Evolutionary conservation across 2,888 invertebrate species (phyloP).

Genomic region (Orchesella flavescens): DNA sequence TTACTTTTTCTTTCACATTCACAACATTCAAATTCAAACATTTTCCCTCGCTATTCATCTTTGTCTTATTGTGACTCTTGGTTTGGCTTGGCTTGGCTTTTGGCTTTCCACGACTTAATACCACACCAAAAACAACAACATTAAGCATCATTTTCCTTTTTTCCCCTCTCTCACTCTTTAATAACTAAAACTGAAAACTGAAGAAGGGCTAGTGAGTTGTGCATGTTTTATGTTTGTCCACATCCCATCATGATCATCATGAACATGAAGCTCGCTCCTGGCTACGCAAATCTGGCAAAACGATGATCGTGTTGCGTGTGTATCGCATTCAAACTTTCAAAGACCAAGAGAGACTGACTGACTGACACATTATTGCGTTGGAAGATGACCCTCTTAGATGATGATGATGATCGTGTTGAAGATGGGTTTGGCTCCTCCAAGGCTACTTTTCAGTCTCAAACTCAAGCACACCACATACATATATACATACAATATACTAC

Average conservation of each 20-base stretch:
- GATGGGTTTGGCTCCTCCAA: conserved; percentile 41
- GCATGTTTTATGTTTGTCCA: neutral
- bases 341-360: neutral
- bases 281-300: neutral
- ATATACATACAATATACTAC: too few relatives aligned
- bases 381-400: conserved; percentile 44
- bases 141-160: conserved; percentile 10
- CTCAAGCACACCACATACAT: too few relatives aligned
- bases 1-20: conserved; percentile 22
- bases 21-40: too few relatives aligned
- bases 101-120: neutral
- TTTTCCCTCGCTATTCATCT: too few relatives aligned
- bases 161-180: conserved; percentile 13
- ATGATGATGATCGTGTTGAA: conserved; percentile 28
- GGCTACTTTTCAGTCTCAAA: conserved; percentile 14
- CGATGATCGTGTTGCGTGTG: neutral
- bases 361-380: conserved; percentile 18
- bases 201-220: neutral
- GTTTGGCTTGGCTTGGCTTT: too few relatives aligned
- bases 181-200: too few relatives aligned
- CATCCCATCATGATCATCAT: neutral
- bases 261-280: neutral
- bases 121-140: conserved; percentile 32
- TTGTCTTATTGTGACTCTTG: neutral
- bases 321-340: neutral